phyloP scores from a whole-genome alignment of 2,888 invertebrate species.

The Leucoptera coffeella region DNA sequence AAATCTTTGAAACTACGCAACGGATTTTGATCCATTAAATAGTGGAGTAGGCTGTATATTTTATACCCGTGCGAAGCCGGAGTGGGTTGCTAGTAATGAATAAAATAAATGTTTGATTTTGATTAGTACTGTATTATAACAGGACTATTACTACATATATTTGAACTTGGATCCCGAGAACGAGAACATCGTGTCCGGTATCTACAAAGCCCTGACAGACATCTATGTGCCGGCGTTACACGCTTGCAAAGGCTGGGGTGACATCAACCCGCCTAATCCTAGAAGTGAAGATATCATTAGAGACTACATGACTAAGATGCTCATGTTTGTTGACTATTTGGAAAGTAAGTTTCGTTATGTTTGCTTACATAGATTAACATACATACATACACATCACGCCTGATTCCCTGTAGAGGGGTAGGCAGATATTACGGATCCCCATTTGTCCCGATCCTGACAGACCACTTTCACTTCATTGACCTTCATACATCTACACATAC shows the following conservation, averaged over 20 bases:
- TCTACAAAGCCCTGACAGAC: constrained; percentile 21
- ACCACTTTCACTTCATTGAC: too few relatives aligned
- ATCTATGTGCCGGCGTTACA: constrained; percentile 26
- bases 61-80: too few relatives aligned
- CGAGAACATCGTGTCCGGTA: constrained; percentile 36
- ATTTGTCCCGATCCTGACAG: too few relatives aligned
- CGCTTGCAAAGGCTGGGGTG: constrained; percentile 31
- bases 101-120: background rate
- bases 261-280: constrained; percentile 39
- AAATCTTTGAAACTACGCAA: too few relatives aligned
- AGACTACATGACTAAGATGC: constrained; percentile 29
- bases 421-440: too few relatives aligned
- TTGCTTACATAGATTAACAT: too few relatives aligned
- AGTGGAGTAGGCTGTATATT: too few relatives aligned
- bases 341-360: constrained; percentile 22
- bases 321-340: constrained; percentile 36
- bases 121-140: constrained; percentile 8
- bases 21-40: too few relatives aligned
- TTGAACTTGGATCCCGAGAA: constrained; percentile 28
- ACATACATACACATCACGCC: too few relatives aligned
- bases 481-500: too few relatives aligned
- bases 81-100: background rate
- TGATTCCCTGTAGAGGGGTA: too few relatives aligned
- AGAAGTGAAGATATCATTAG: constrained; percentile 27
- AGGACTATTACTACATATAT: constrained; percentile 28